Evolutionary conservation across 2,888 invertebrate species (phyloP).

Genomic region (Chrysolina oricalcia): DNA sequence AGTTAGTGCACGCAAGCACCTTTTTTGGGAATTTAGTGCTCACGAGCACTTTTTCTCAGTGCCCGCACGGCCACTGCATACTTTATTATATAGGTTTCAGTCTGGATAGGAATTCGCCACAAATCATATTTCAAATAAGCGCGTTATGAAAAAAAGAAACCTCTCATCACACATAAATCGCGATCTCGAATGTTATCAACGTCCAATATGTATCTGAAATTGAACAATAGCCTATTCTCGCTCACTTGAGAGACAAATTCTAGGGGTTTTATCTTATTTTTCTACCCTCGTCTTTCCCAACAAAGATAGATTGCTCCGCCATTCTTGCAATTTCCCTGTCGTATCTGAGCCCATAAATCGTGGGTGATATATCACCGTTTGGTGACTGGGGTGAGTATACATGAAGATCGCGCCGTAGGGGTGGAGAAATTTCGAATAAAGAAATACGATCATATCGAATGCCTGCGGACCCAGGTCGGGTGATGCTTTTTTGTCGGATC

Average conservation of each 20-base stretch:
- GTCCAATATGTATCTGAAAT: slow-evolving; percentile 65
- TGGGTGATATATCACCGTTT: slow-evolving; percentile 85
- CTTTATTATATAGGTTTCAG: too few species aligned
- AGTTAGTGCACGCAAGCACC: too few species aligned
- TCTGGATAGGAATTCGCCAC: background rate
- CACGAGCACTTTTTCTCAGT: too few species aligned
- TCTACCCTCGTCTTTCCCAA: slow-evolving; percentile 76
- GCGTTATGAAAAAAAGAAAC: slow-evolving; percentile 1
- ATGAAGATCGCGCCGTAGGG: slow-evolving; percentile 55
- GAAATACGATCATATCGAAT: slow-evolving; percentile 63
- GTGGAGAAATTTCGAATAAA: slow-evolving; percentile 63
- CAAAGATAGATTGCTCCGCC: slow-evolving; percentile 93
- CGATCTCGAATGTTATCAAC: slow-evolving; percentile 46
- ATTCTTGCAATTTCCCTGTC: slow-evolving; percentile 96
- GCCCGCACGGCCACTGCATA: too few species aligned
- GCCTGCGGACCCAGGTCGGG: slow-evolving; percentile 43
- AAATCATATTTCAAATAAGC: background rate
- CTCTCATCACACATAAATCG: slow-evolving; percentile 48
- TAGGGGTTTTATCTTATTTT: slow-evolving; percentile 72
- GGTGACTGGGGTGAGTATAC: slow-evolving; percentile 63
- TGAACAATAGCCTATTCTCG: slow-evolving; percentile 70
- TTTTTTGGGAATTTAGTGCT: too few species aligned
- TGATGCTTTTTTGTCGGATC: slow-evolving; percentile 43
- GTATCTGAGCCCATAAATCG: slow-evolving; percentile 92
- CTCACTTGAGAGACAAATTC: slow-evolving; percentile 72